Percentiles rank a stretch among this genome's conserved stretches.
Evolutionary conservation across 53 echinoderm and acorn worm genomes (phyloP).

Genomic region (Patiria pectinifera): DNA sequence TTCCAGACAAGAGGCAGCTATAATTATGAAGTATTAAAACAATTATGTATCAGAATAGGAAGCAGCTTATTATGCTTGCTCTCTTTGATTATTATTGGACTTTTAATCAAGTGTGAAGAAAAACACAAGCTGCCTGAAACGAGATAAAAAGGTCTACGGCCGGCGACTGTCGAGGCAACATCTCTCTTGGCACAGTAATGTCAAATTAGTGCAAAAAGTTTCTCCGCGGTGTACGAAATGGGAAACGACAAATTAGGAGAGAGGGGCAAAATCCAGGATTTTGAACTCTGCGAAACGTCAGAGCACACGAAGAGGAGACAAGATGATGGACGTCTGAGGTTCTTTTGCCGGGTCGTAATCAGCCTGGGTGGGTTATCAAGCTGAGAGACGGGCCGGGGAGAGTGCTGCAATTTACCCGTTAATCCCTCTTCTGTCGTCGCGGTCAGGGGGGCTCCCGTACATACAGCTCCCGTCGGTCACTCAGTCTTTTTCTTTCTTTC

Average conservation of each 20-base stretch:
- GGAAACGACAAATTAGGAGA: constrained; percentile 16
- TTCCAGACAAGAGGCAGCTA: too few relatives aligned
- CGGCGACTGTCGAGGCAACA: neutral
- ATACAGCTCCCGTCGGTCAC: constrained; percentile 1
- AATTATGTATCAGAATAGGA: too few relatives aligned
- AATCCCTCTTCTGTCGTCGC: constrained; percentile 61
- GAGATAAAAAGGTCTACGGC: neutral
- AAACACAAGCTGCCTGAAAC: neutral
- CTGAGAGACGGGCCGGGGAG: constrained; percentile 9
- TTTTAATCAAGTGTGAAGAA: neutral
- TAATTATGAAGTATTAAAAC: too few relatives aligned
- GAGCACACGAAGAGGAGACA: neutral
- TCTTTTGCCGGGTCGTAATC: constrained; percentile 21
- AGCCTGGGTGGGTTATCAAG: neutral
- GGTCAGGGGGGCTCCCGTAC: neutral
- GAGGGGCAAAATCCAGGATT: neutral
- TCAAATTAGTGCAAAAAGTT: constrained; percentile 6
- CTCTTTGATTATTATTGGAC: too few relatives aligned
- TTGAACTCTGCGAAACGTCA: neutral
- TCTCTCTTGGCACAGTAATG: neutral
- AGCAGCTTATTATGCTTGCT: too few relatives aligned
- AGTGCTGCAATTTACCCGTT: constrained; percentile 59
- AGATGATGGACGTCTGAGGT: constrained; percentile 21
- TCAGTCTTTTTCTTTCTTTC: neutral
- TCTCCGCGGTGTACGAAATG: neutral